A percentile compares a stretch with the other conserved stretches of the same genome.
Evolutionary conservation across 2,888 invertebrate species (phyloP).

Genomic region (Syrphus vitripennis): DNA sequence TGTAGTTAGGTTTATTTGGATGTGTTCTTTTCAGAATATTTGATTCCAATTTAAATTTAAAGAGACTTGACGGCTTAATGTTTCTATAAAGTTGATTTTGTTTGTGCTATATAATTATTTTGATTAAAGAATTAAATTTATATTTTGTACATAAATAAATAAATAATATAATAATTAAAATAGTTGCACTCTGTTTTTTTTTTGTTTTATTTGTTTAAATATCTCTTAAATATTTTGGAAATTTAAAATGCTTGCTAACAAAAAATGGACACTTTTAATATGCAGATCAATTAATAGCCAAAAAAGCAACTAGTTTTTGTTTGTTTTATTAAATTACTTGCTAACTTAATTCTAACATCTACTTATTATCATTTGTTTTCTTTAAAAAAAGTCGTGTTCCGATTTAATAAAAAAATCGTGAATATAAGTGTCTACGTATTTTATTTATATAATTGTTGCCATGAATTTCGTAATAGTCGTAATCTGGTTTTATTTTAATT

Average conservation of each 20-base stretch:
- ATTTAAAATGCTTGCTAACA: constrained; percentile 46
- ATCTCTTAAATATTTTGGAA: background rate
- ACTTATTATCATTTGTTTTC: constrained; percentile 47
- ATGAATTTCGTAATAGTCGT: constrained; percentile 18
- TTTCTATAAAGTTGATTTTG: constrained; percentile 2
- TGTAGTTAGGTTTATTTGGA: constrained; percentile 21
- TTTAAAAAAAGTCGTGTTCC: constrained; percentile 59
- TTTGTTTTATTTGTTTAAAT: too few species aligned
- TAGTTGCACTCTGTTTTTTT: constrained; percentile 36
- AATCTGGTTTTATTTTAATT: constrained; percentile 4
- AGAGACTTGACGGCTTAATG: constrained; percentile 17
- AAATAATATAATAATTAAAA: constrained; percentile 7
- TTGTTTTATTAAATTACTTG: constrained; percentile 6
- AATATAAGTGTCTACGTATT: constrained; percentile 29
- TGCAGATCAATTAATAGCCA: constrained; percentile 45
- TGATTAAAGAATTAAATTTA: background rate
- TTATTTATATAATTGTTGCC: background rate
- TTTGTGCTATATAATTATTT: constrained; percentile 30
- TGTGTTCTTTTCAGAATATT: constrained; percentile 30
- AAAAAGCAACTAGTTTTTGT: constrained; percentile 45
- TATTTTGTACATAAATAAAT: background rate
- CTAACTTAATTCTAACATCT: constrained; percentile 30
- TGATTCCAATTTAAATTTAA: background rate
- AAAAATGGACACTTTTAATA: constrained; percentile 52
- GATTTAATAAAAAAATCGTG: constrained; percentile 26